phyloP scores from a whole-genome alignment of 2,797 vertebrate genomes.

The Mallotus villosus region DNA sequence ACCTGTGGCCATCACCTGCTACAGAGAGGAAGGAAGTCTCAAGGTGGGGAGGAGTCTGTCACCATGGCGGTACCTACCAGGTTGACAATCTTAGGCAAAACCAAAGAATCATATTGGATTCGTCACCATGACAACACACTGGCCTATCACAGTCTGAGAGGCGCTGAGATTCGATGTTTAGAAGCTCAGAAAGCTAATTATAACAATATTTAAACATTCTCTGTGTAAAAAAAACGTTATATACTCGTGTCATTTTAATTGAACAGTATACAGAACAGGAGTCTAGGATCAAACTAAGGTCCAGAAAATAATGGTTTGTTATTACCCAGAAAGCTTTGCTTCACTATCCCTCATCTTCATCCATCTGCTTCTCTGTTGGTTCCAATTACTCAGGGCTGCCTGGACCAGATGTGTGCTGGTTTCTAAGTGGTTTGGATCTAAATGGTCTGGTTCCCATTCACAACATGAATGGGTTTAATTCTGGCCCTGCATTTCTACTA shows the following conservation, averaged over 20 bases:
- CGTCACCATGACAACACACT: background rate
- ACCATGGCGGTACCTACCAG: too few species aligned
- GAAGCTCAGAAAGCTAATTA: background rate
- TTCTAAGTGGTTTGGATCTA: too few species aligned
- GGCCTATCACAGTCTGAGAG: background rate
- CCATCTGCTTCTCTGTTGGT: background rate
- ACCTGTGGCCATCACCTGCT: too few species aligned
- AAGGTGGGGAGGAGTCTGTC: too few species aligned
- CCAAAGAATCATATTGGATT: background rate
- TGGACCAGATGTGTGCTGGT: background rate
- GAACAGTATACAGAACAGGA: too few species aligned
- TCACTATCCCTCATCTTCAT: background rate
- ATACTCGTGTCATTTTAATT: background rate
- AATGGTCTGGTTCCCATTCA: background rate
- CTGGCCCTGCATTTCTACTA: background rate
- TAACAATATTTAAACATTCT: background rate
- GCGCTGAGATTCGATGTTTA: background rate
- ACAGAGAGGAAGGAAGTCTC: too few species aligned
- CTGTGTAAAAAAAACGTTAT: background rate
- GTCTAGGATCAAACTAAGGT: too few species aligned
- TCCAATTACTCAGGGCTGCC: background rate
- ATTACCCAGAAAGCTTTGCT: background rate
- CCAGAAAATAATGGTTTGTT: background rate
- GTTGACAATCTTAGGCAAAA: background rate
- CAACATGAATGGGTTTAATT: background rate